Evolutionary conservation across 2,797 vertebrate genomes (phyloP).

Genomic region (Nasua narica): DNA sequence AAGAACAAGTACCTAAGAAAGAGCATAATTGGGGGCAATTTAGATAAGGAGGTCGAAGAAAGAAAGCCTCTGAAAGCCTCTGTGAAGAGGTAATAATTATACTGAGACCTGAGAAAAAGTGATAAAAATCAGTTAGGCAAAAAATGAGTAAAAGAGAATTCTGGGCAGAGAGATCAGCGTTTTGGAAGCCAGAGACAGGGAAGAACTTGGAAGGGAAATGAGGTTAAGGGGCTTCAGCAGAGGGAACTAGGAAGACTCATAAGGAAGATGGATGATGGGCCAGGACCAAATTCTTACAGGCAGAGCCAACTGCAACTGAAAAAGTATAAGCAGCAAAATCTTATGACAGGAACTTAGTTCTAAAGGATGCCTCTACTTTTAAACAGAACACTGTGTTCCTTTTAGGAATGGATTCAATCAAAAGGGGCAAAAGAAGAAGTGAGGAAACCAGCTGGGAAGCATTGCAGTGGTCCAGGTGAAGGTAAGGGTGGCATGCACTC

Average conservation of each 20-base stretch:
- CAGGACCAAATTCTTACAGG: not conserved
- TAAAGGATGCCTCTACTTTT: not conserved
- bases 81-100: not conserved
- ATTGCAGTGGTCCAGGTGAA: not conserved
- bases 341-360: not conserved
- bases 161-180: not conserved
- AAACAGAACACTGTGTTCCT: not conserved
- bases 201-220: not conserved
- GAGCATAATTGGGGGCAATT: not conserved
- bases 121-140: not conserved
- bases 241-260: not conserved
- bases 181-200: not conserved
- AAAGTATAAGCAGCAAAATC: not conserved
- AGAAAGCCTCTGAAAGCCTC: not conserved
- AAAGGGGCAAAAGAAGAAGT: not conserved
- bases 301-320: not conserved
- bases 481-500: not conserved
- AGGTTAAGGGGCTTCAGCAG: not conserved
- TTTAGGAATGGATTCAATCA: not conserved
- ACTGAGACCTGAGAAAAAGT: not conserved
- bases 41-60: not conserved
- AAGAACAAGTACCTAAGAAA: not conserved
- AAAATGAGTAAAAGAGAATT: not conserved
- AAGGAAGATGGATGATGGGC: not conserved
- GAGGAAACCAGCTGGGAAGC: not conserved